Base-by-base conservation (phyloP, 2,888 invertebrate genomes). In the Phanerotoma sp. region DNA sequence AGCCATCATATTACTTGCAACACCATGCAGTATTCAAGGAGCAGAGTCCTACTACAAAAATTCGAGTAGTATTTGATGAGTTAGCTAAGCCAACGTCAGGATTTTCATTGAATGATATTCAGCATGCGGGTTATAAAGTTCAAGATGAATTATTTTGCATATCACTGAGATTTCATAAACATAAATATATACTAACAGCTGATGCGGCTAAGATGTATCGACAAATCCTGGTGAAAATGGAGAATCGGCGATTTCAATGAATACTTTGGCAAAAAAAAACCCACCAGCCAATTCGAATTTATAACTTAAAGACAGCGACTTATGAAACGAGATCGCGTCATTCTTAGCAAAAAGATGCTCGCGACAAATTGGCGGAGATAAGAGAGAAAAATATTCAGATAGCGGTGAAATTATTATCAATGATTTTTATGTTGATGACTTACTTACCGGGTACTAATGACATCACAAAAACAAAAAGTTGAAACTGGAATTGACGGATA, bases 241-340 rank as follows among this genome's bases (percentile, higher is more conserved):
- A 51, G 3, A 62, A 69, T 42, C 20, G 47, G 2, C 35, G 60
- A 5, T 60, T 51, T 28, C 67, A 67, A 13, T 44, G 62, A 13
- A 67, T 71, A 11, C 13, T 68, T 2, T 71, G 68, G 70, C 45
- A 62, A 7, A 41, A 32, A 4, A 20, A 41, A 2, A 47, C 55
- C 5, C 16, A 48, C 3, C 30, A 45, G 20, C 22, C 42, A 10
- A 15, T 60, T 7, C 40, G 9, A 7, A 25, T 32, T 2, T 66
- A 54, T 25, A 22, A 57, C 5, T 46, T 64, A 0, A 51, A 54
- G 15, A 63, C 61, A 5, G 66, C 67, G 11, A 69, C 62, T 0
- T 66, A 66, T 28, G 63, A 67, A 5, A 61, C 59, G 2, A 58
- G 62, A 2, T 51, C 62, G 64, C 65, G 3, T 64, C 67, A 3